Evolutionary conservation across 2,113 vertebrate species (phyloP).

Genomic region (Cyprinus carpio): DNA sequence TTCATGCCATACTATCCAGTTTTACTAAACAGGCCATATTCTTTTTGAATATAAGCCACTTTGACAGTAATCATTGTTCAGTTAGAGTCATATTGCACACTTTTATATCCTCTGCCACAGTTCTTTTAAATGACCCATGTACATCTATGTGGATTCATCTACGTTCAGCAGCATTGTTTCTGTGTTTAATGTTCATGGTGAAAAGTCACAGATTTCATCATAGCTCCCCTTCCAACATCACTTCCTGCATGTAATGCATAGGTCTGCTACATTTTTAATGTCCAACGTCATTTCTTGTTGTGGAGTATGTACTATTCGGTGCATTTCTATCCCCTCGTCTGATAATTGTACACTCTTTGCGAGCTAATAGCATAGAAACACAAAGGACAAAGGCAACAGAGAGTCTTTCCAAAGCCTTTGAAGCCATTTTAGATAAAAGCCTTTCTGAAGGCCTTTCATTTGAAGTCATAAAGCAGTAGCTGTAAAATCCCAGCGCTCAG

Average conservation of each 20-base stretch:
- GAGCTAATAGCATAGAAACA: slow-evolving; percentile 25
- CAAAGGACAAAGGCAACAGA: slow-evolving; percentile 28
- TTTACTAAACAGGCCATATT: background rate
- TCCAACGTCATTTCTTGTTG: slow-evolving; percentile 4
- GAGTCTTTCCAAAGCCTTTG: slow-evolving; percentile 22
- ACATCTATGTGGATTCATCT: background rate
- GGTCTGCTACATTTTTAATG: slow-evolving; percentile 3
- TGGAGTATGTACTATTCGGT: slow-evolving; percentile 25
- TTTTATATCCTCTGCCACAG: background rate
- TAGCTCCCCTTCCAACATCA: background rate
- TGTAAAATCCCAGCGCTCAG: slow-evolving; percentile 38
- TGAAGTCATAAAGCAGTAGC: slow-evolving; percentile 42
- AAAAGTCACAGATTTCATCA: background rate
- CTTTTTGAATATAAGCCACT: background rate
- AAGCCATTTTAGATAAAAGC: slow-evolving; percentile 45
- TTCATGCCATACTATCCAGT: background rate
- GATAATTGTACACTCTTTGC: slow-evolving; percentile 29
- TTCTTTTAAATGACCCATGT: background rate
- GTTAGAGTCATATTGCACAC: background rate
- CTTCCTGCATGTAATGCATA: background rate
- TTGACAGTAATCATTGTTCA: background rate
- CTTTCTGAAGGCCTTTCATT: slow-evolving; percentile 48
- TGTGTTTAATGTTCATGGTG: slow-evolving; percentile 16
- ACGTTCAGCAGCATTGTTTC: background rate
- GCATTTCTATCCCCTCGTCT: slow-evolving; percentile 39